Base-by-base conservation (phyloP, 2,888 invertebrate genomes). In the Drosophila limbata region DNA sequence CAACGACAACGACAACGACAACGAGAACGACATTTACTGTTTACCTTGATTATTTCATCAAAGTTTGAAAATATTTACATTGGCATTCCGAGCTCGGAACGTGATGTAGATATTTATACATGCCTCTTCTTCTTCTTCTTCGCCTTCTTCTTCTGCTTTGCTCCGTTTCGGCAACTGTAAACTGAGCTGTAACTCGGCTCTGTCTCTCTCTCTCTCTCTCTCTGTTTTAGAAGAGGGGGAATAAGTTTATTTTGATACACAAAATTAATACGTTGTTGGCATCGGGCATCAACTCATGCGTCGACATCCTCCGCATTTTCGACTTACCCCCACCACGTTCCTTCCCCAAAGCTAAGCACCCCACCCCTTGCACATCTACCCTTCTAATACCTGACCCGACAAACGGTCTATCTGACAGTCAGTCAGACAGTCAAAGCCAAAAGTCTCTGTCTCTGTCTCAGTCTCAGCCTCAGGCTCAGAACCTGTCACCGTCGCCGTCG, bases 221-320 rank as follows among this genome's bases (percentile, higher is more conserved):
- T 13, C 48, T 40, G 39, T 50, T 53, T 63, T 57, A 63, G 60
- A 8, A n/a, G 25, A 13, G 80, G 67, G 75, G 69, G 84, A 83
- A 84, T 84, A 84, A 86, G 84, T 88, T 84, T 84, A 84, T 84
- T 84, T 88, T 84, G 88, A 84, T 84, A 84, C 84, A 88, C 86
- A 88, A 84, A 84, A 84, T 84, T 88, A 84, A 84, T 84, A 88
- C 84, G 84, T 86, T 84, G 84, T 88, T 84, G 86, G 84, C 83
- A 78, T 76, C 68, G 68, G 45, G 50, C 73, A 81, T 81, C 84
- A 81, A 79, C 82, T 80, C 82, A 80, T 85, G 81, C 86, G 80
- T 69, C 75, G 75, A 39, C 72, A 51, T 55, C 64, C 19, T 35
- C 63, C 67, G 40, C 52, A 50, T 56, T 57, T 45, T 37, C 42